These are phyloP conservation scores for Lissonota sp. DNA, from an alignment of 2,888 invertebrate species.

Conservation along the genomic window DNA sequence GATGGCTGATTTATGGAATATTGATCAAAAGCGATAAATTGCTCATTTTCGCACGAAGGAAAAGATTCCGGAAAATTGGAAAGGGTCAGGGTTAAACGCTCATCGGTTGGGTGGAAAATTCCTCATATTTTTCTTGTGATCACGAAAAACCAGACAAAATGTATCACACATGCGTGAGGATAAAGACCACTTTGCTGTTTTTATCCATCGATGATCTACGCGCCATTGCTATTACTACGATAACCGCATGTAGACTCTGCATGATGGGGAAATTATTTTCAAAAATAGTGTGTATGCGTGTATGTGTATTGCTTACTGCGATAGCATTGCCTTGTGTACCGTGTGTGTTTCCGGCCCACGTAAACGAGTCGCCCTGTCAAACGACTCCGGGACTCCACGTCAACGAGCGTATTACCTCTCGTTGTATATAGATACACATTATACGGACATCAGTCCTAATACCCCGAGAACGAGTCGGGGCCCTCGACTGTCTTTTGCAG, in stretches of 20 bases:
- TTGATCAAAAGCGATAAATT: too few species aligned
- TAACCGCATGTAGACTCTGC: neutral
- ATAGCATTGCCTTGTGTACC: conserved; percentile 42
- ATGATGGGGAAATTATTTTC: neutral
- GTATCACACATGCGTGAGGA: neutral
- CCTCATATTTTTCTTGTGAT: too few species aligned
- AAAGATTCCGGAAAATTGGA: too few species aligned
- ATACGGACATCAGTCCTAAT: conserved; percentile 49
- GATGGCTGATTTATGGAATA: too few species aligned
- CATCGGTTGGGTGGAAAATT: too few species aligned
- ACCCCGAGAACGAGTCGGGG: conserved; percentile 44
- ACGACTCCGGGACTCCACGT: conserved; percentile 73
- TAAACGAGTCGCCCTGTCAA: conserved; percentile 74
- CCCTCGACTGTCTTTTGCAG: neutral
- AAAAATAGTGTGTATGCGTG: conserved; percentile 15
- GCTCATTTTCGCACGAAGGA: too few species aligned
- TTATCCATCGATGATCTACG: neutral
- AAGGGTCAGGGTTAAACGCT: too few species aligned
- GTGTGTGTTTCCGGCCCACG: conserved; percentile 73
- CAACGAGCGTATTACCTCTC: conserved; percentile 69
- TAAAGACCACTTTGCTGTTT: neutral
- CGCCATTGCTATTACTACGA: neutral
- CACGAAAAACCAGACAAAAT: too few species aligned
- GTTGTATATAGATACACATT: conserved; percentile 29
- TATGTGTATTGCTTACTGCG: conserved; percentile 3